Percentiles rank a stretch among this genome's conserved stretches.
phyloP scores from a whole-genome alignment of 2,113 vertebrate genomes.

The Melanerpes formicivorus region DNA sequence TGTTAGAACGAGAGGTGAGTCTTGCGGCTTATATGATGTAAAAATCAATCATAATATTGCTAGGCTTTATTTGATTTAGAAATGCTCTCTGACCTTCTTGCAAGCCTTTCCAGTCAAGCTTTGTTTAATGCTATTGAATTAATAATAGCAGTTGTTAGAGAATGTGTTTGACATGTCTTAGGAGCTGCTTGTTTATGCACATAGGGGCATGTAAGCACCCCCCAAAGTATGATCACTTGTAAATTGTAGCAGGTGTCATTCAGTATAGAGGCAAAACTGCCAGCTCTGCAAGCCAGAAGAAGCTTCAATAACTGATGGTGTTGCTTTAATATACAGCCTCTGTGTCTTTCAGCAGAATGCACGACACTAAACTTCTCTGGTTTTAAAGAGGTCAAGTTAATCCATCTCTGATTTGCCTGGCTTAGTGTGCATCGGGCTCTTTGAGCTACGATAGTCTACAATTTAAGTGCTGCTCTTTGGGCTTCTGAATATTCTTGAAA shows the following conservation, averaged over 20 bases:
- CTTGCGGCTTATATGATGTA: neutral
- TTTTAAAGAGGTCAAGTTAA: neutral
- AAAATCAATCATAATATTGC: neutral
- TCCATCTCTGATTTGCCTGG: neutral
- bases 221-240: neutral
- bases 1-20: constrained; percentile 96
- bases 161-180: neutral
- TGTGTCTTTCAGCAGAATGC: neutral
- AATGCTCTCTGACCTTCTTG: neutral
- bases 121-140: neutral
- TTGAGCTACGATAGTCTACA: neutral
- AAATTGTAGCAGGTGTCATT: neutral
- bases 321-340: neutral
- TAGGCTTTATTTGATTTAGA: neutral
- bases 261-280: neutral
- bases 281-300: neutral
- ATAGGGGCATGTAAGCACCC: neutral
- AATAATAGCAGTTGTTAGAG: neutral
- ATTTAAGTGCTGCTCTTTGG: neutral
- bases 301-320: neutral
- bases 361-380: neutral
- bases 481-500: neutral
- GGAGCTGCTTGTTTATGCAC: neutral
- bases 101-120: neutral
- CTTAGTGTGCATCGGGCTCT: neutral